Evolutionary conservation across 2,888 invertebrate species (phyloP), one percentile per base, ranked within the genome.

Genomic region (Nomada hirtipes): DNA sequence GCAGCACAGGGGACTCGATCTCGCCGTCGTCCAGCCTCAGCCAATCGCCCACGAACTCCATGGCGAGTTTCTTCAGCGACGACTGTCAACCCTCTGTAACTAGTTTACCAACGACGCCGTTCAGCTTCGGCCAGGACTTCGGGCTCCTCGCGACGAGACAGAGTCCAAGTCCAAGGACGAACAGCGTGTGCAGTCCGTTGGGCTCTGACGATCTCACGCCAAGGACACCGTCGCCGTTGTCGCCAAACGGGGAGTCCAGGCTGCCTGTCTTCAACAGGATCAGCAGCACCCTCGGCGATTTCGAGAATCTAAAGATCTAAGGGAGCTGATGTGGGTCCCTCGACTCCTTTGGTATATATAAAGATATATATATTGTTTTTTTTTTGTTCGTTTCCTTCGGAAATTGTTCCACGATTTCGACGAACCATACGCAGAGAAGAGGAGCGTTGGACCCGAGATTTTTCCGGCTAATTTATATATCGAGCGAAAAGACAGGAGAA

Each of bases 231-330:
- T 93, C 93, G 2, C 93, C 92, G 2, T 76, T 92, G 29, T 93
- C 93, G 2, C 93, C 93, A 0, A 92, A 90, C 75, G 95, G 95
- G 80, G 96, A 96, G 83, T 95, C 96, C 69, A 95, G 98, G 90
- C 95, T 98, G 93, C 97, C 98, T 61, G 97, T 98, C 52, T 98
- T 98, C 95, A 96, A 96, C 94, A 95, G 96, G 91, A 95, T 96
- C 91, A 95, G 96, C 91, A 95, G 95, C 86, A 94, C 94, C 75
- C 88, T 94, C 79, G 91, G 89, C 61, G 92, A 93, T n/a, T 92
- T 93, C 73, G 92, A 93, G 11, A 87, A 91, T 55, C 89, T 93
- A 42, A 93, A 92, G 82, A 91, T 93, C 53, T 93, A 91, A 90
- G 64, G 10, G 4, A 4, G 36, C 11, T 59, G 23, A 10, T 11